phyloP scores from a whole-genome alignment of 2,797 vertebrate species.

The Coendou prehensilis region DNA sequence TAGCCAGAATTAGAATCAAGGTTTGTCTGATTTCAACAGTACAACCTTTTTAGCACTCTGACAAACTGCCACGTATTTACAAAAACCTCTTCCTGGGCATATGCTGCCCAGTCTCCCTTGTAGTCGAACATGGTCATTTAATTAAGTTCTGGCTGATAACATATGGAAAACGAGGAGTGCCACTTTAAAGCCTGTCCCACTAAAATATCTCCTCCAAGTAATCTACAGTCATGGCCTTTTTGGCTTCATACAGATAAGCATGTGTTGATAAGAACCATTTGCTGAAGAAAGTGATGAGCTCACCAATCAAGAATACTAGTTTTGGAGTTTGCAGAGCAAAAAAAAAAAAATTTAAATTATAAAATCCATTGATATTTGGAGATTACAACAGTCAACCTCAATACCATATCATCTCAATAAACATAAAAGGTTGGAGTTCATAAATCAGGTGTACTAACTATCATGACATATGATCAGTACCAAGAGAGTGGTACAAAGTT shows the following conservation, averaged over 20 bases:
- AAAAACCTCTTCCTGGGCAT: background rate
- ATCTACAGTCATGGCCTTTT: background rate
- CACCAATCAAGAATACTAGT: background rate
- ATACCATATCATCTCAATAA: background rate
- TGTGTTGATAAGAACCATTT: background rate
- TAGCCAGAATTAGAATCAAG: background rate
- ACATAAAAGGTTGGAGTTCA: background rate
- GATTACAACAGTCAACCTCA: background rate
- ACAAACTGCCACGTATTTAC: background rate
- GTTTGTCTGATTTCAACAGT: background rate
- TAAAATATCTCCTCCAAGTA: background rate
- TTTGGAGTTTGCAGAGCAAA: slow-evolving; percentile 10
- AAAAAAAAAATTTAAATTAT: background rate
- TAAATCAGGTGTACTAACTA: background rate
- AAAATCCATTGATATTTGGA: background rate
- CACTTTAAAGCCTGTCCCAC: background rate
- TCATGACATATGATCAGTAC: background rate
- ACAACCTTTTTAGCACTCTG: background rate
- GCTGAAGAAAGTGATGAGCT: background rate
- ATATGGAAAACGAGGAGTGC: background rate
- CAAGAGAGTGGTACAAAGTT: background rate
- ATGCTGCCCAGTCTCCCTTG: background rate
- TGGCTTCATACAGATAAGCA: background rate
- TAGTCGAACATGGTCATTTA: background rate
- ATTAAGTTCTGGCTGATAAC: background rate